phyloP scores from a whole-genome alignment of 2,888 invertebrate species.

The Proisotoma minuta region DNA sequence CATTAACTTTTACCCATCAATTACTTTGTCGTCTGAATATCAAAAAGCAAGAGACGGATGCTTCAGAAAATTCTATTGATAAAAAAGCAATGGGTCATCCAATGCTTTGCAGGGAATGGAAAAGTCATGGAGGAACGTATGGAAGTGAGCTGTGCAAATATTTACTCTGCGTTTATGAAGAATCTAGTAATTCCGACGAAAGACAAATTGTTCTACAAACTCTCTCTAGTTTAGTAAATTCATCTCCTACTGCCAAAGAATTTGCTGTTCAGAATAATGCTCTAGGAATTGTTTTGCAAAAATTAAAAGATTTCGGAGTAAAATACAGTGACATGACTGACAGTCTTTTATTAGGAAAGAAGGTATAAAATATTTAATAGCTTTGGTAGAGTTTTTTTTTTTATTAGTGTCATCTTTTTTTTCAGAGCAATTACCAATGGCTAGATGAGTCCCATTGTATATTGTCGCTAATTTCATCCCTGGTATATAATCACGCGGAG shows the following conservation, averaged over 20 bases:
- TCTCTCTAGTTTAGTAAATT: slow-evolving; percentile 25
- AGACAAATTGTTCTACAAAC: slow-evolving; percentile 28
- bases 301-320: slow-evolving; percentile 28
- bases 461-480: slow-evolving; percentile 28
- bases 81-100: slow-evolving; percentile 10
- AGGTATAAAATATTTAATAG: slow-evolving; percentile 10
- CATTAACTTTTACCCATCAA: slow-evolving; percentile 25
- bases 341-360: slow-evolving; percentile 12
- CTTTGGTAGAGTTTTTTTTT: slow-evolving; percentile 5
- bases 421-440: slow-evolving; percentile 15
- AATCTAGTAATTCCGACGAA: slow-evolving; percentile 30
- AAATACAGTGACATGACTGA: slow-evolving; percentile 30
- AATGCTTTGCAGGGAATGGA: slow-evolving; percentile 35
- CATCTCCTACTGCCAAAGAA: slow-evolving; percentile 29
- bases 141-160: slow-evolving; percentile 28
- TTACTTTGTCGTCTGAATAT: slow-evolving; percentile 26
- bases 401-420: neutral
- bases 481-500: slow-evolving; percentile 31
- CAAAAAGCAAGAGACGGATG: slow-evolving; percentile 20
- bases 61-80: neutral
- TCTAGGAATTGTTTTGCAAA: slow-evolving; percentile 19
- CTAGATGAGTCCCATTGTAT: slow-evolving; percentile 35
- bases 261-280: slow-evolving; percentile 34
- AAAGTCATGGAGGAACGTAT: slow-evolving; percentile 25
- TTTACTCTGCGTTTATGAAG: slow-evolving; percentile 30